Evolutionary conservation across 2,113 vertebrate genomes (phyloP), one percentile per base, ranked within the genome.

Genomic region (Prionailurus viverrinus): DNA sequence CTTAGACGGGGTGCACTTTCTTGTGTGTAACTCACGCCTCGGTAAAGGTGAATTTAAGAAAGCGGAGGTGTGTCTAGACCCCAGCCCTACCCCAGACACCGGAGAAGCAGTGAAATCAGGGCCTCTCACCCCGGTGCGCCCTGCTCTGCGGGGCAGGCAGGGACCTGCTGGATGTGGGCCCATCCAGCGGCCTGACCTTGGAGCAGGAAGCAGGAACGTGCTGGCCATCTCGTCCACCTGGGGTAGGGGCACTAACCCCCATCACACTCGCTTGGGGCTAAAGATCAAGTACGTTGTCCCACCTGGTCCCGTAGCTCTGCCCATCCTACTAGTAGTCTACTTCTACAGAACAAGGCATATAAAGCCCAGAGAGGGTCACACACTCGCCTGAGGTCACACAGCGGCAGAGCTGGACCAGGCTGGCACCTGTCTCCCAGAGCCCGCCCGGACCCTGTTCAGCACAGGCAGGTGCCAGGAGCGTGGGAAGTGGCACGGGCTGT

Each of bases 321-420:
- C 10, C 2, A 10, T 33, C 10, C 65, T 14, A 10, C 2, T 6
- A 0, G 31, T 8, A 0, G 31, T 8, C 14, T 31, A 2, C 3
- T 23, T 69, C n/a, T 53, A 45, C 9, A 48, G 81, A n/a, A 41
- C 21, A 51, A 63, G 86, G 91, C 48, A 48, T 63, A 53, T 2
- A 0, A 3, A n/a, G 81, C 78, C 94, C 93, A 88, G 0, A 1
- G 21, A 65, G 89, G 66, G 21, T 73, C 39, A 18, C 79, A 51
- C 21, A 53, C 53, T 61, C 36, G 18, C 27, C 74, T 21, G 8
- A 55, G 81, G 48, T 41, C 53, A 31, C 36, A 7, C 73, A n/a
- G 53, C 2, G 9, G 91, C 39, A 39, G 33, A 19, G 23, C 73
- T 82, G 51, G 36, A 15, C 3, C 14, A 0, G 55, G 1, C 19